Evolutionary conservation across 1,140 invertebrate genomes (phyloP), one percentile per base, ranked within the genome.

Genomic region (Arion vulgaris): DNA sequence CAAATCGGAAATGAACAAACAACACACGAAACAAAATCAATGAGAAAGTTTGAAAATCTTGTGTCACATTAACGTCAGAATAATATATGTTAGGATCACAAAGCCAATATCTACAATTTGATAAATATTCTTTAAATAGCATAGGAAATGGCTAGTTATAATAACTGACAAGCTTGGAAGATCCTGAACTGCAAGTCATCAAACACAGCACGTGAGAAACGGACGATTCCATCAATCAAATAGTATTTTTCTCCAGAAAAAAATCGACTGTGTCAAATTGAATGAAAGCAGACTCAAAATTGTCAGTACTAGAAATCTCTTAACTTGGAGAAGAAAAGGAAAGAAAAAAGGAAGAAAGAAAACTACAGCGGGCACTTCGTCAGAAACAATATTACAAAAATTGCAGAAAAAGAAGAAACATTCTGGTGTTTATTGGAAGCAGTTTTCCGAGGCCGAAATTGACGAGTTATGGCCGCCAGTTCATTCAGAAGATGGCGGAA

Each of bases 401-500:
- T 39, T 15, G 71, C 32, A n/a, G 11, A 26, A 13, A 66, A 39
- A 49, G 71, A n/a, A 73, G 15, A 73, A 36, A 26, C 41, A 28
- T 49, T 2, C 2, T 28, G 15, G 32, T 76, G 74, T 76, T 76
- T 76, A 76, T 76, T 76, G 74, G 74, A 28, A 28, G 32, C 74
- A 57, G 41, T 53, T 53, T 53, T 53, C 39, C 0, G 74, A 76
- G 74, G 17, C 74, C 53, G 2, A n/a, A 11, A 53, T 76, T 36
- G 74, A 57, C 74, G 51, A 45, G 34, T 76, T 76, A 76, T 76
- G 41, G 32, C 76, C 39, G 76, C 13, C 32, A 23, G 57, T 45
- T 45, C 76, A 78, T 78, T 78, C 17, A 62, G 57, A 45, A 62
- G 51, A 78, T 66, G 53, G 76, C 53, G 32, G 34, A 38, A 68